Evolutionary conservation across 2,113 vertebrate genomes (phyloP).

Genomic region (Rhynchopsitta pachyrhyncha): DNA sequence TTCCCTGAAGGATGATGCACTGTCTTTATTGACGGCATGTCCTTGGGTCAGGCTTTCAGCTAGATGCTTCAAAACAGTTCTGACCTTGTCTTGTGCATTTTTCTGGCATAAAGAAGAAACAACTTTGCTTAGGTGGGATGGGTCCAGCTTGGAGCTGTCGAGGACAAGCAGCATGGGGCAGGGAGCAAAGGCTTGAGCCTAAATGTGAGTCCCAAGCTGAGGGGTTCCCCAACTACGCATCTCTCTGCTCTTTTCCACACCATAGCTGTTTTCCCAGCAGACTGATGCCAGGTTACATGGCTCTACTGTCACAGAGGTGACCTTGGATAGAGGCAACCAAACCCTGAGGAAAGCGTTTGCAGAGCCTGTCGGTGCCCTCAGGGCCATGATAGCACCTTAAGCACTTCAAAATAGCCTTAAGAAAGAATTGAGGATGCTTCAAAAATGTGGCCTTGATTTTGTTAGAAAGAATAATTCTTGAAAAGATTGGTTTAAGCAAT

Average conservation of each 20-base stretch:
- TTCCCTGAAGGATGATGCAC: not conserved
- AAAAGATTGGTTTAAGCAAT: not conserved
- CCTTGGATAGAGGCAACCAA: not conserved
- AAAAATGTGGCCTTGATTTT: not conserved
- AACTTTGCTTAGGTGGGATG: not conserved
- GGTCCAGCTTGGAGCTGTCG: not conserved
- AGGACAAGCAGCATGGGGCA: not conserved
- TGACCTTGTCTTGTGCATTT: not conserved
- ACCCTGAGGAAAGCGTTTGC: not conserved
- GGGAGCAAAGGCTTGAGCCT: not conserved
- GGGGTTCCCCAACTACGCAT: rapidly evolving
- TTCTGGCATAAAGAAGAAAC: not conserved
- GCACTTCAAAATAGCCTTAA: not conserved
- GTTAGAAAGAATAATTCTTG: not conserved
- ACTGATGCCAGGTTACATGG: rapidly evolving
- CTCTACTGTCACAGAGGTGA: not conserved
- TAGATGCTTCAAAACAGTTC: not conserved
- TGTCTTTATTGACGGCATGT: not conserved
- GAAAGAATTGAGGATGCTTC: not conserved
- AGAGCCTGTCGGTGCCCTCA: not conserved
- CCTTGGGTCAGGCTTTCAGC: not conserved
- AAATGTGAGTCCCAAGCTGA: not conserved
- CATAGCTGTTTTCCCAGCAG: not conserved
- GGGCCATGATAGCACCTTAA: too few species aligned
- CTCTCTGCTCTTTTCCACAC: not conserved